Conservation (phyloP, 2,888 invertebrate species). For the Aporophyla lueneburgensis region DNA sequence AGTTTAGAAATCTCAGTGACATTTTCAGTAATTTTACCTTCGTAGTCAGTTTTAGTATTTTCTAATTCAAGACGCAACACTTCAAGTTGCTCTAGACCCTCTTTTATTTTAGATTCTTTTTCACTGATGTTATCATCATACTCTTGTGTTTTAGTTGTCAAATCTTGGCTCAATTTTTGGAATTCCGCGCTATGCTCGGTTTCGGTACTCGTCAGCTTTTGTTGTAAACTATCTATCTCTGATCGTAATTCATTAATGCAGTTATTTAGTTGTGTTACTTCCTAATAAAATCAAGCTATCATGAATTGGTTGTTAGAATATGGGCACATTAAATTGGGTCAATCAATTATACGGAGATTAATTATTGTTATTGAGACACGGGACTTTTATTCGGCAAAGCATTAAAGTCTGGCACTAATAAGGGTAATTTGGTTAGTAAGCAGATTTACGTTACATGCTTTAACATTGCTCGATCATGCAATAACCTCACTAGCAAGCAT, state of each 20-base stretch:
- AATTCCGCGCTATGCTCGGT: conserved; percentile 69
- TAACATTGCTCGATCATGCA: conserved; percentile 39
- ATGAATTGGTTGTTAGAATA: conserved; percentile 41
- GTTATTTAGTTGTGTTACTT: conserved; percentile 72
- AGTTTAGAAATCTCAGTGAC: conserved; percentile 67
- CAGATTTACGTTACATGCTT: conserved; percentile 21
- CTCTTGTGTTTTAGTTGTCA: conserved; percentile 72
- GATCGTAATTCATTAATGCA: conserved; percentile 76
- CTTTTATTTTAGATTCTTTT: conserved; percentile 78
- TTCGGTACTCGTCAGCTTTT: conserved; percentile 75
- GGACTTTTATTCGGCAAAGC: conserved; percentile 25
- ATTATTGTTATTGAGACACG: conserved; percentile 16
- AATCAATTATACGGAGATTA: not conserved
- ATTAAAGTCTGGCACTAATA: conserved; percentile 22
- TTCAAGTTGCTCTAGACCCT: conserved; percentile 72
- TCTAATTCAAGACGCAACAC: conserved; percentile 72
- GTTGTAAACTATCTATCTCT: conserved; percentile 77
- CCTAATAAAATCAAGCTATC: conserved; percentile 77
- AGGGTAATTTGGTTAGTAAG: conserved; percentile 30
- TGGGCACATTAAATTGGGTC: conserved; percentile 11
- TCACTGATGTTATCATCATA: conserved; percentile 72
- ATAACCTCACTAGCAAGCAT: conserved; percentile 47
- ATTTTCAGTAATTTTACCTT: conserved; percentile 69
- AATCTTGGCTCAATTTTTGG: conserved; percentile 73
- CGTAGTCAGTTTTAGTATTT: conserved; percentile 66